These are phyloP conservation scores for Osmerus eperlanus DNA, from an alignment of 2,113 vertebrate genomes.

Conservation along the genomic window DNA sequence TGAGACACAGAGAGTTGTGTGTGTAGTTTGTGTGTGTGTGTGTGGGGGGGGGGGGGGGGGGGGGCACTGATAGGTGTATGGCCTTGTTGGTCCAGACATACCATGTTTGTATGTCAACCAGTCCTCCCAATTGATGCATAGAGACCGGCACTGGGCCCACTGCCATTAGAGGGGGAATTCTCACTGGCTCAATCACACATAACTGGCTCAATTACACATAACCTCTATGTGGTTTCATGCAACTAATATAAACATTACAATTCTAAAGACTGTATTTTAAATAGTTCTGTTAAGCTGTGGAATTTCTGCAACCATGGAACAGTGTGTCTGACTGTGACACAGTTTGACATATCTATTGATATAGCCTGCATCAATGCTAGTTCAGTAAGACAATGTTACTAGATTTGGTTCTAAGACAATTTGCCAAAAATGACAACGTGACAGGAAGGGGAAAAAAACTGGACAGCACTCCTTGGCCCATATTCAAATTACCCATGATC, in stretches of 20 bases:
- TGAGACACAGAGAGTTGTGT: slow-evolving; percentile 1
- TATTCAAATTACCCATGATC: neutral
- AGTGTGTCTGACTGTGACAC: too few species aligned
- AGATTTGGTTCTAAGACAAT: neutral
- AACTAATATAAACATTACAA: too few species aligned
- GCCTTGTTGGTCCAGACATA: neutral
- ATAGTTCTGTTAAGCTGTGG: too few species aligned
- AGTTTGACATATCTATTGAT: too few species aligned
- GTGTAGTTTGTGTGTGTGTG: slow-evolving; percentile 15
- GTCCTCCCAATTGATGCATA: slow-evolving; percentile 14
- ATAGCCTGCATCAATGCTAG: too few species aligned
- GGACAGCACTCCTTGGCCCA: neutral
- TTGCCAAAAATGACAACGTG: neutral
- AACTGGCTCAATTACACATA: too few species aligned
- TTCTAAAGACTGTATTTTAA: too few species aligned
- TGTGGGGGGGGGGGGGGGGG: neutral
- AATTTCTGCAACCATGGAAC: too few species aligned
- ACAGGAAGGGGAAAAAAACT: neutral
- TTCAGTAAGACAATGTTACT: neutral
- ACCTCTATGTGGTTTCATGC: too few species aligned
- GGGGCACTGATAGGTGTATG: neutral
- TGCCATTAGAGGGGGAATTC: neutral
- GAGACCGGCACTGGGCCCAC: neutral
- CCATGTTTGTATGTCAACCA: slow-evolving; percentile 30
- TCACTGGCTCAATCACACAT: neutral